Percentiles rank a stretch among this genome's conserved stretches.
Evolutionary conservation across 1,140 invertebrate genomes (phyloP).

Genomic region (Archivesica marissinica): DNA sequence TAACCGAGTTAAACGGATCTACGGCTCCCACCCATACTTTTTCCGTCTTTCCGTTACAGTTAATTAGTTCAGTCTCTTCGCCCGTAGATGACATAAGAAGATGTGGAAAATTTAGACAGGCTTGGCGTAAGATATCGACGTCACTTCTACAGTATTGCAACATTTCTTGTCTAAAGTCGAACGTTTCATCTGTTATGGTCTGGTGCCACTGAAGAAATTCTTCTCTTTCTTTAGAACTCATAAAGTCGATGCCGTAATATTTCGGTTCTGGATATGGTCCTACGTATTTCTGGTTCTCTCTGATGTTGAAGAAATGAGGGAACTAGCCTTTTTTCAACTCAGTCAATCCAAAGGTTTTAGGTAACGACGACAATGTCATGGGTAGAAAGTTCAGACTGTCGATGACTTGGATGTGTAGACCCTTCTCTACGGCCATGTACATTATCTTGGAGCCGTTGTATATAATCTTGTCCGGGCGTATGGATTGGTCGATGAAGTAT

Average conservation of each 20-base stretch:
- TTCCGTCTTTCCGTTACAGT: not conserved
- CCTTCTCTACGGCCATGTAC: not conserved
- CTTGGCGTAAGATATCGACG: constrained; percentile 40
- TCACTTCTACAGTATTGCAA: constrained; percentile 49
- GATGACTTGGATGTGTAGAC: not conserved
- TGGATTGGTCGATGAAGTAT: constrained; percentile 8
- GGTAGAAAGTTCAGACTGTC: constrained; percentile 47
- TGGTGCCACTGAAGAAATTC: constrained; percentile 51
- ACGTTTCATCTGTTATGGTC: constrained; percentile 28
- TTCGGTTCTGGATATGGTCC: constrained; percentile 15
- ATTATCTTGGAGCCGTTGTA: no score
- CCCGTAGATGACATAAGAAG: constrained; percentile 41
- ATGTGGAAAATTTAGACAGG: constrained; percentile 52
- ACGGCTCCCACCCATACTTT: constrained; percentile 8
- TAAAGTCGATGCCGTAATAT: constrained; percentile 21
- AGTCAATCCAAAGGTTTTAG: constrained; percentile 39
- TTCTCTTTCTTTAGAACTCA: constrained; percentile 13
- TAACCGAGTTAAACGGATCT: constrained; percentile 59
- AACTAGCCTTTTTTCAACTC: constrained; percentile 58
- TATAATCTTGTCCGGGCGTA: constrained; percentile 5
- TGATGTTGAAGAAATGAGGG: constrained; percentile 28
- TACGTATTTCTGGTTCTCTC: constrained; percentile 36
- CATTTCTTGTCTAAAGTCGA: constrained; percentile 60
- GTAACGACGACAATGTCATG: constrained; percentile 15
- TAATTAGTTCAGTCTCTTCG: not conserved